Base-by-base conservation (phyloP, 2,888 invertebrate species). In the Hyles lineata region DNA sequence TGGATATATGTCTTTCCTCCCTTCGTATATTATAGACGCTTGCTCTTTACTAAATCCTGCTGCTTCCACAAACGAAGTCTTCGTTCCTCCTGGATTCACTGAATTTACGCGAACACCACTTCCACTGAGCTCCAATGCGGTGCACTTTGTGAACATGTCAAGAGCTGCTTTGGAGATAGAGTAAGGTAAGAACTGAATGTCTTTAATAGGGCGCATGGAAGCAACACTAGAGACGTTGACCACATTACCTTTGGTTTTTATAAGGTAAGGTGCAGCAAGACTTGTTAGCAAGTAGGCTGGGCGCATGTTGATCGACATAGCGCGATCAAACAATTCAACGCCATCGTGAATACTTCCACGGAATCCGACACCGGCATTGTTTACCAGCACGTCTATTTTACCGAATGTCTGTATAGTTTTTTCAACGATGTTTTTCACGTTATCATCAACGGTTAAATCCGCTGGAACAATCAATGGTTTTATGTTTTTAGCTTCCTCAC, bases 161-260 rank as follows among this genome's bases (percentile, higher is more conserved):
- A 99, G 90, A 5, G 98, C 98, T 43, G 98, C 96, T 94, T 99
- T 99, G 9, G 98, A 98, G 92, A 99, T 96, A 81, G 96, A 97
- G 89, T 99, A 99, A 0, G 98, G 97, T 73, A 98, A 88, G 23
- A 98, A 96, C 73, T 97, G 96, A 4, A 98, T 96, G 75, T 88
- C 91, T 79, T 85, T 89, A 72, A 93, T 90, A 19, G 91, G 82
- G 94, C 96, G 87, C 89, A 96, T 82, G 25, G 99, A 99, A 82
- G 97, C 97, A 5, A 99, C 97, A 88, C 98, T 98, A 21, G 99
- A 99, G 0, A 99, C 97, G 89, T 99, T 99, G 0, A 99, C 98
- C 79, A 98, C 96, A 80, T 96, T 97, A 29, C 98, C 98, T 89
- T 97, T 97, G 0, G 96, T 95, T 89, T 96, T 95, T 19, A 97